A percentile compares a stretch with the other conserved stretches of the same genome.
These are phyloP conservation scores for Spilarctia lutea DNA, from an alignment of 2,888 invertebrate species.

Conservation along the genomic window DNA sequence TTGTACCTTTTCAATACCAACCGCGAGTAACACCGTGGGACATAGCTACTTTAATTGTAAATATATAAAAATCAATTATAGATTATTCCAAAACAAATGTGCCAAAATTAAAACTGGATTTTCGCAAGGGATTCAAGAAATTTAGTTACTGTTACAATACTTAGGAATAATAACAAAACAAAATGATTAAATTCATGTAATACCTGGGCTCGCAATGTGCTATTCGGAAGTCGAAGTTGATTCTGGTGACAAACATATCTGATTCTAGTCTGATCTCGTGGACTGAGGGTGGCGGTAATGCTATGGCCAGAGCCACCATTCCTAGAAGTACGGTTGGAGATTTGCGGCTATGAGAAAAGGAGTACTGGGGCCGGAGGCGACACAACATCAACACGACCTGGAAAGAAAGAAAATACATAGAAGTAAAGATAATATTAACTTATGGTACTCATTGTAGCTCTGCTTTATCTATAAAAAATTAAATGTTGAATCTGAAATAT, in stretches of 20 bases:
- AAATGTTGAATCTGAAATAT: constrained; percentile 14
- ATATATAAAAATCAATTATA: neutral
- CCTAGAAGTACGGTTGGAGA: constrained; percentile 95
- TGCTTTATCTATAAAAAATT: neutral
- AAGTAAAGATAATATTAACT: constrained; percentile 12
- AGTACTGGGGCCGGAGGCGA: constrained; percentile 96
- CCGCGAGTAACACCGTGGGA: too few relatives aligned
- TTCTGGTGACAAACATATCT: constrained; percentile 98
- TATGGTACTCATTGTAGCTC: neutral
- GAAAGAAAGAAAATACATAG: constrained; percentile 61
- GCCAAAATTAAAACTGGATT: neutral
- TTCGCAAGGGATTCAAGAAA: neutral
- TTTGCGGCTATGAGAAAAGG: constrained; percentile 96
- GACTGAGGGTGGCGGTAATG: constrained; percentile 98
- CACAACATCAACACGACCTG: constrained; percentile 98
- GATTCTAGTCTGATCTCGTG: constrained; percentile 98
- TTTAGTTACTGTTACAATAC: neutral
- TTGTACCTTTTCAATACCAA: too few relatives aligned
- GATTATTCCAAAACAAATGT: neutral
- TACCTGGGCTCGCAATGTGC: constrained; percentile 98
- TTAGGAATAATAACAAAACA: neutral
- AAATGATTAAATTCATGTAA: constrained; percentile 2
- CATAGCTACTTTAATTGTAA: neutral
- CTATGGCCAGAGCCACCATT: constrained; percentile 98
- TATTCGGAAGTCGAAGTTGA: constrained; percentile 98